Evolutionary conservation across 2,113 vertebrate genomes (phyloP).

Genomic region (Anarrhichthys ocellatus): DNA sequence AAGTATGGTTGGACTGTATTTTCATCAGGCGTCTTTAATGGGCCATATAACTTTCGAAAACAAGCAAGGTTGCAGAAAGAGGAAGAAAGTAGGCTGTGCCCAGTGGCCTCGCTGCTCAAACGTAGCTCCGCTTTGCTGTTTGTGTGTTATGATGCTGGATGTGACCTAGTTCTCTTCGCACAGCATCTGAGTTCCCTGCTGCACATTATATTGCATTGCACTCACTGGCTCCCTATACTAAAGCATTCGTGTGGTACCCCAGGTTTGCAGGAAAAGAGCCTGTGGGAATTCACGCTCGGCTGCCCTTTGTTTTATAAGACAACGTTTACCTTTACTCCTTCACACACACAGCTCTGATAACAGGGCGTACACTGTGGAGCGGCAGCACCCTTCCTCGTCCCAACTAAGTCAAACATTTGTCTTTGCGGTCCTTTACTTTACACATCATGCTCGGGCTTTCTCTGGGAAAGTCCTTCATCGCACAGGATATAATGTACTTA

Average conservation of each 20-base stretch:
- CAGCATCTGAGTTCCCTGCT: slow-evolving; percentile 68
- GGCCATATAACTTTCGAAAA: slow-evolving; percentile 49
- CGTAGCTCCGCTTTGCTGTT: slow-evolving; percentile 57
- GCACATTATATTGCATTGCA: slow-evolving; percentile 71
- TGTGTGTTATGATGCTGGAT: slow-evolving; percentile 56
- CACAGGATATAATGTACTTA: background rate
- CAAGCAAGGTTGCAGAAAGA: slow-evolving; percentile 62
- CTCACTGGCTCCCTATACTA: slow-evolving; percentile 48
- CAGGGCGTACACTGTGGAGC: background rate
- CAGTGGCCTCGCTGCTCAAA: slow-evolving; percentile 49
- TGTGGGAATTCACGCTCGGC: slow-evolving; percentile 55
- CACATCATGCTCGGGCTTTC: background rate
- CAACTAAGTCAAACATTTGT: background rate
- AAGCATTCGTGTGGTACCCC: slow-evolving; percentile 35
- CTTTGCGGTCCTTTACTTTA: background rate
- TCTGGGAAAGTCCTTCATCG: background rate
- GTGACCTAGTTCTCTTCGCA: slow-evolving; percentile 71
- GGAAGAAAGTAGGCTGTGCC: slow-evolving; percentile 70
- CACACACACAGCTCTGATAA: background rate
- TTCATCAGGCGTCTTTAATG: slow-evolving; percentile 38
- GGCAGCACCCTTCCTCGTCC: background rate
- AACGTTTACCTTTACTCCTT: background rate
- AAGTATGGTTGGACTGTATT: background rate
- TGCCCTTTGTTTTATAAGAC: slow-evolving; percentile 26
- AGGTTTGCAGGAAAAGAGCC: slow-evolving; percentile 28